Conservation (phyloP, 1,140 invertebrate species). For the Megalonaias nervosa region DNA sequence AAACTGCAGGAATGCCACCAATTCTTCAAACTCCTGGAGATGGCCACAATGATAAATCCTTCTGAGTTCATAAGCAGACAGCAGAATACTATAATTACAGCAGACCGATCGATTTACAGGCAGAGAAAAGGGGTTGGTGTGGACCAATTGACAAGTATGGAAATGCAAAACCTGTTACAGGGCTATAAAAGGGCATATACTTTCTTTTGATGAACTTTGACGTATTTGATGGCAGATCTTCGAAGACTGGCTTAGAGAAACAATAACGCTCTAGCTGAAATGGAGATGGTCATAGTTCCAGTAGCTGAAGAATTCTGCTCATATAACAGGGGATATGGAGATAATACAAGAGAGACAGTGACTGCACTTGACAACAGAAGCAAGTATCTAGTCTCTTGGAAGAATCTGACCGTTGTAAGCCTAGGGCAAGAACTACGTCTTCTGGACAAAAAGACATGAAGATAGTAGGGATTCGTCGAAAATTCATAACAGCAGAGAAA, state of each 20-base stretch:
- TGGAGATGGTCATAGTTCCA: neutral
- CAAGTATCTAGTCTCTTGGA: neutral
- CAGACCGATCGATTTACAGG: conserved; percentile 21
- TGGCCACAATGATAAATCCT: conserved; percentile 1
- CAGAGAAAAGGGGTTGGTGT: conserved; percentile 19
- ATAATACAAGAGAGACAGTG: neutral
- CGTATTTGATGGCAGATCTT: conserved; percentile 6
- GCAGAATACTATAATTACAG: conserved; percentile 28
- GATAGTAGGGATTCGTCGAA: too few relatives aligned
- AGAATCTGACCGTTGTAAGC: neutral
- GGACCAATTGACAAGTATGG: conserved; percentile 21
- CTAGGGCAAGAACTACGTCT: too few relatives aligned
- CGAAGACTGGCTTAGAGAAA: neutral
- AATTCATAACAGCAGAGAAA: too few relatives aligned
- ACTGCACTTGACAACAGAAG: neutral
- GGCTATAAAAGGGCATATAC: neutral
- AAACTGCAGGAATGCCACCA: conserved; percentile 11
- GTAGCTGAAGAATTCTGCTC: neutral
- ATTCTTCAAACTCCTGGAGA: conserved; percentile 26
- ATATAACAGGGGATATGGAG: neutral
- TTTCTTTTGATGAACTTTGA: conserved; percentile 4
- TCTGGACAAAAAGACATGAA: too few relatives aligned
- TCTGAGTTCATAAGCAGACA: conserved; percentile 3
- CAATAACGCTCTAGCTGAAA: neutral
- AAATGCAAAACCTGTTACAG: conserved; percentile 26